Evolutionary conservation across 2,113 vertebrate species (phyloP), one percentile per base, ranked within the genome.

Genomic region (Eretmochelys imbricata): DNA sequence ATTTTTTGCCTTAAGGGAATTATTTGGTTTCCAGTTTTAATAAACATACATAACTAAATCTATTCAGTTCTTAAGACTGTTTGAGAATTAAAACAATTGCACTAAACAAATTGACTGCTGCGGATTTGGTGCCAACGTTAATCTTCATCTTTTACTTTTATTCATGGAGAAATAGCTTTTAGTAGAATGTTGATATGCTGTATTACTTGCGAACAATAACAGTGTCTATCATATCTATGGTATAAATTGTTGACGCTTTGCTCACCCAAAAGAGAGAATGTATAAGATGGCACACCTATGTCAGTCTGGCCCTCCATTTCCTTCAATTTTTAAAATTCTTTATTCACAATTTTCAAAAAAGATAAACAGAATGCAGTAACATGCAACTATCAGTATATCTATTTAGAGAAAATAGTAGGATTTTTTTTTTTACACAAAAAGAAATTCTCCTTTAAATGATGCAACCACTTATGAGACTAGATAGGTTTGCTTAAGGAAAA

Each of bases 81-180:
- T 85, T 94, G 87, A 82, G 75, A 94, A 91, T 90, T 91, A 95
- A 94, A 94, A 82, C 6, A 72, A 50, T 35, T 17, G 57, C 20
- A 42, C 35, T 85, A 95, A 94, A 22, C 2, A 95, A 93, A 81
- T 88, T 80, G 48, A 93, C 89, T 86, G 19, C 5, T 84, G 86
- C 83, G 25, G 83, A 49, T 89, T 96, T 89, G 25, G 54, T 89
- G 53, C 48, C 51, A 53, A 87, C 38, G 82, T 88, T 90, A 87
- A 89, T 85, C 20, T 91, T 14, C 80, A 85, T 53, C 84, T 80
- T 42, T 38, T 22, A 50, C 46, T 86, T 80, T 82, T 89, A 94
- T 87, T 80, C 27, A 69, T 46, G 54, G n/a, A 96, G 88, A n/a
- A 91, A 19, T 48, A 55, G 1, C 5, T 85, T 55, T 93, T 75